A percentile compares a stretch with the other conserved stretches of the same genome.
Conservation (phyloP, 2,113 vertebrate species). For the Brachionichthys hirsutus region DNA sequence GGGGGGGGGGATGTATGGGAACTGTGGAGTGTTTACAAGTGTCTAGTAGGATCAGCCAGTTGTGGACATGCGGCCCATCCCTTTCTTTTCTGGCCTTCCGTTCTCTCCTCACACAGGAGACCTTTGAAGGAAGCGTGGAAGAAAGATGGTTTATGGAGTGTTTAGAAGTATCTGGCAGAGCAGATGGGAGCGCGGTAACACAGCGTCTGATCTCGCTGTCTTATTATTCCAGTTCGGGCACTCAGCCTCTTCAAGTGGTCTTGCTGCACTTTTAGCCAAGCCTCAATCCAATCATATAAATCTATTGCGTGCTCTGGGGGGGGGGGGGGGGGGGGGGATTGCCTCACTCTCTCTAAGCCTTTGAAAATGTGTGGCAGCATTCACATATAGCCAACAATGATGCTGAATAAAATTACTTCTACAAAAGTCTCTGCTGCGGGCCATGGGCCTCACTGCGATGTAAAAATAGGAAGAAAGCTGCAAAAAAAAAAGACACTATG, state of each 20-base stretch:
- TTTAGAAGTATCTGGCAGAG: constrained; percentile 38
- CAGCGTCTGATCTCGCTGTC: constrained; percentile 65
- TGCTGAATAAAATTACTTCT: constrained; percentile 54
- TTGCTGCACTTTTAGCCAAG: constrained; percentile 65
- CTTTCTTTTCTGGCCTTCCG: constrained; percentile 7
- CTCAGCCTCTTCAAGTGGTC: constrained; percentile 61
- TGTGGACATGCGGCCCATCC: constrained; percentile 33
- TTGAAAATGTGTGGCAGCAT: constrained; percentile 51
- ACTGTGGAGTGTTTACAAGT: constrained; percentile 26
- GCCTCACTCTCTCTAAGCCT: constrained; percentile 46
- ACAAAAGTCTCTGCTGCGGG: constrained; percentile 19
- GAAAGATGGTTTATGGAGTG: constrained; percentile 53
- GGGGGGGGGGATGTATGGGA: not conserved
- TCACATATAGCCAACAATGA: constrained; percentile 20
- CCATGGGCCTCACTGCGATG: constrained; percentile 10
- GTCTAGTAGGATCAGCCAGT: constrained; percentile 27
- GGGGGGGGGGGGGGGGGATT: constrained; percentile 9
- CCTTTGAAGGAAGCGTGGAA: constrained; percentile 49
- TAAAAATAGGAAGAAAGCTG: constrained; percentile 23
- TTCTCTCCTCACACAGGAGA: constrained; percentile 31
- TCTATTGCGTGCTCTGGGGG: constrained; percentile 51
- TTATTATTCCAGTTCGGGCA: constrained; percentile 67
- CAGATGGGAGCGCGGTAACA: constrained; percentile 63
- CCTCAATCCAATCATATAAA: constrained; percentile 61
- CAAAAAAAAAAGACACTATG: constrained; percentile 11